Percentiles rank a stretch among this genome's conserved stretches.
Evolutionary conservation across 2,113 vertebrate species (phyloP).

Genomic region (Charina bottae): DNA sequence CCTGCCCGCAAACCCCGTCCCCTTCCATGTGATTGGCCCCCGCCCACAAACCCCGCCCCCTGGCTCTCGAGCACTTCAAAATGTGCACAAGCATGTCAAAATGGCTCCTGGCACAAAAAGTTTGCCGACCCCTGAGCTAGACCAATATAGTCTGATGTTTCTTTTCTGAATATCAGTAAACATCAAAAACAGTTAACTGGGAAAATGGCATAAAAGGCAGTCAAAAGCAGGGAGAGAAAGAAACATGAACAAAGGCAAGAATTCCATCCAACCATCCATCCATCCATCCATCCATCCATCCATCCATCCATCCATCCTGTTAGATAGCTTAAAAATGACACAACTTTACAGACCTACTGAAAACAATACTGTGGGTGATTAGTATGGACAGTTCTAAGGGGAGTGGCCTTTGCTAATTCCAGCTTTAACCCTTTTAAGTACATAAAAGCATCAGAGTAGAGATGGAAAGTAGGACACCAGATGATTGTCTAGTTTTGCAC

Average conservation of each 20-base stretch:
- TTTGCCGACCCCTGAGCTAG: neutral
- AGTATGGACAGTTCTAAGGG: too few species aligned
- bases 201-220: neutral
- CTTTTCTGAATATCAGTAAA: neutral
- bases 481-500: too few species aligned
- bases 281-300: neutral
- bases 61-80: too few species aligned
- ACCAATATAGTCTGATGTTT: neutral
- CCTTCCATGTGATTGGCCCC: too few species aligned
- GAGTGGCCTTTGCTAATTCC: neutral
- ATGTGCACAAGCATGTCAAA: too few species aligned
- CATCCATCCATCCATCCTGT: neutral
- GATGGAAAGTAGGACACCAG: too few species aligned
- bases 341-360: too few species aligned
- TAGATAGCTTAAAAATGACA: neutral
- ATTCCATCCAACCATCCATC: neutral
- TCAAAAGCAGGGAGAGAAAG: neutral
- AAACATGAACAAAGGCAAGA: neutral
- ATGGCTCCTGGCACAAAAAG: too few species aligned
- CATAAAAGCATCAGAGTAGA: too few species aligned
- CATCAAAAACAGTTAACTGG: neutral
- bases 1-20: too few species aligned
- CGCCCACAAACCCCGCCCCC: too few species aligned
- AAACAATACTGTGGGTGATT: too few species aligned
- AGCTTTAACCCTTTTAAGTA: neutral